These are phyloP conservation scores for Psilanteris sp. DNA, from an alignment of 1,140 invertebrate species.

Conservation along the genomic window DNA sequence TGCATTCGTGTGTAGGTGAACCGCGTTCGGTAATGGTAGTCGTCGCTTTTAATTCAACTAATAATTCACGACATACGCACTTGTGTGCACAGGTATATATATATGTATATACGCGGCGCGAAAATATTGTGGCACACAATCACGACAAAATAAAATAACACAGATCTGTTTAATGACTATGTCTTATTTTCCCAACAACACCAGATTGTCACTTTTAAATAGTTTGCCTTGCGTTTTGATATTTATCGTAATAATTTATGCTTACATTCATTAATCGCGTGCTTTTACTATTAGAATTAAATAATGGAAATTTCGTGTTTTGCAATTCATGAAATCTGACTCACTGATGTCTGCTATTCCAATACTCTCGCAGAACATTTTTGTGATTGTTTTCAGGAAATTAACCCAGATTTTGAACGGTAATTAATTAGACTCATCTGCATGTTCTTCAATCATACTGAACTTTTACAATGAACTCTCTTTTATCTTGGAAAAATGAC, in stretches of 20 bases:
- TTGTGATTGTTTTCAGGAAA: constrained; percentile 36
- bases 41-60: constrained; percentile 62
- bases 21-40: constrained; percentile 38
- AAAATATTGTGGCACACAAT: constrained; percentile 49
- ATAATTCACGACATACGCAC: constrained; percentile 54
- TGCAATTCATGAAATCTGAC: constrained; percentile 4
- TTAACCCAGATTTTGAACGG: constrained; percentile 19
- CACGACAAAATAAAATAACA: constrained; percentile 43
- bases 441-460: constrained; percentile 7
- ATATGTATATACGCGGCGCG: constrained; percentile 4
- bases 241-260: constrained; percentile 36
- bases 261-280: constrained; percentile 15
- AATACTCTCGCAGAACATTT: constrained; percentile 7
- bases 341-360: constrained; percentile 1
- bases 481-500: constrained; percentile 16
- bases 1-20: constrained; percentile 40
- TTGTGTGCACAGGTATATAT: constrained; percentile 20
- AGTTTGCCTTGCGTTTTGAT: not conserved
- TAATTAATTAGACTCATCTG: constrained; percentile 42
- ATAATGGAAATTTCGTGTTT: constrained; percentile 28
- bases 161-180: constrained; percentile 39
- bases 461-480: constrained; percentile 1
- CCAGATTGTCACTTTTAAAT: constrained; percentile 20
- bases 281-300: constrained; percentile 19
- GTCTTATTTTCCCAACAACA: constrained; percentile 32